Evolutionary conservation across 2,888 invertebrate species (phyloP), one percentile per base, ranked within the genome.

Genomic region (Micoletzkya japonica): DNA sequence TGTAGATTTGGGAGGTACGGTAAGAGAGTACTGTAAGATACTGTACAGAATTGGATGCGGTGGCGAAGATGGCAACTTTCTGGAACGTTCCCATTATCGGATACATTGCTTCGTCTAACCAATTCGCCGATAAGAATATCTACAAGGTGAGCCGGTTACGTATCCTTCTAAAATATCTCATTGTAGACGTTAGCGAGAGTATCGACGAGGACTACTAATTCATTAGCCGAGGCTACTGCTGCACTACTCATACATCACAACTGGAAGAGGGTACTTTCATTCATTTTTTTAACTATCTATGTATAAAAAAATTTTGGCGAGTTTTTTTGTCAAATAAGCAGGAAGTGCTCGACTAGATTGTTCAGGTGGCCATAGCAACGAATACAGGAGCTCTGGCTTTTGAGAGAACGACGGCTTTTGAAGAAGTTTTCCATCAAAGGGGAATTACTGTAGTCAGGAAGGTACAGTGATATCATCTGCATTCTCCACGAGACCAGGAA

Each of bases 71-170:
- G 84, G 79, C 82, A 0, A 75, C 84, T 0, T 84, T 79, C 72
- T 84, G 84, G 82, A 84, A 84, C 71, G 76, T 84, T 58, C 84
- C 84, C 2, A 80, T 85, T 50, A 75, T 84, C 52, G 84, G 84
- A 30, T 84, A 84, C 75, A 84, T 84, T 81, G 81, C 84, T 10
- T 81, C 84, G 14, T 79, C 75, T 32, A 85, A 80, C 34, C 73
- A 74, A n/a, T 83, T 84, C 67, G 78, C 82, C 0, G 84, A 84
- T 66, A 84, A 84, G 26, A 73, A 68, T 59, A 72, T 79, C 14
- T 79, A 79, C 57, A 79, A 79, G 49, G 64, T 66, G 14, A 34
- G 3, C 26, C n/a, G n/a, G 44, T 20, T 44, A 60, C 24, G 20
- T n/a, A 14, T 60, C 4, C n/a, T 7, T 34, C 7, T 0, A 14